These are phyloP conservation scores for Apamea epomidion DNA, from an alignment of 2,888 invertebrate species.

Conservation along the genomic window DNA sequence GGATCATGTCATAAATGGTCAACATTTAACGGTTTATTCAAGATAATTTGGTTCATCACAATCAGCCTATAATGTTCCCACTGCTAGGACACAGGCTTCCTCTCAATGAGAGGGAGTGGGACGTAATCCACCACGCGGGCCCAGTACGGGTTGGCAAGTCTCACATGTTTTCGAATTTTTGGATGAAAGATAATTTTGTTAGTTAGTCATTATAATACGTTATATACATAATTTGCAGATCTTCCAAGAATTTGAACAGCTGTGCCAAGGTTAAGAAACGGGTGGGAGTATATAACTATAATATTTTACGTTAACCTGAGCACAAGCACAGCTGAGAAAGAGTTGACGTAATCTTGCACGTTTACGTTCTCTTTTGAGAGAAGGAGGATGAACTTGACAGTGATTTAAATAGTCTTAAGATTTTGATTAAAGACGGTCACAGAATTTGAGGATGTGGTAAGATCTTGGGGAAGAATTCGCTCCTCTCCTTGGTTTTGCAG, in stretches of 20 bases:
- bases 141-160: too few species aligned
- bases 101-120: too few species aligned
- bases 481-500: not conserved
- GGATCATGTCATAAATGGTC: not conserved
- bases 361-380: not conserved
- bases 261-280: conserved; percentile 9
- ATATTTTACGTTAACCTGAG: conserved; percentile 6
- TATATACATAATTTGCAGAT: not conserved
- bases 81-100: too few species aligned
- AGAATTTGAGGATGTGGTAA: not conserved
- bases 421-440: not conserved
- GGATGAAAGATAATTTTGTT: not conserved
- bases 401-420: not conserved
- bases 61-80: too few species aligned
- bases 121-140: too few species aligned
- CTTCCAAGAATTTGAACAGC: conserved; percentile 10
- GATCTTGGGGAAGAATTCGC: not conserved
- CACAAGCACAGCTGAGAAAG: too few species aligned
- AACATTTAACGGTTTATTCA: not conserved
- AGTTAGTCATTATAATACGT: not conserved
- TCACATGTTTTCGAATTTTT: too few species aligned
- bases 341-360: not conserved
- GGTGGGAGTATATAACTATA: not conserved
- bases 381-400: not conserved
- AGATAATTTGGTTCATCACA: too few species aligned